Conservation (phyloP, 2,113 vertebrate genomes). For the Murina feae region DNA sequence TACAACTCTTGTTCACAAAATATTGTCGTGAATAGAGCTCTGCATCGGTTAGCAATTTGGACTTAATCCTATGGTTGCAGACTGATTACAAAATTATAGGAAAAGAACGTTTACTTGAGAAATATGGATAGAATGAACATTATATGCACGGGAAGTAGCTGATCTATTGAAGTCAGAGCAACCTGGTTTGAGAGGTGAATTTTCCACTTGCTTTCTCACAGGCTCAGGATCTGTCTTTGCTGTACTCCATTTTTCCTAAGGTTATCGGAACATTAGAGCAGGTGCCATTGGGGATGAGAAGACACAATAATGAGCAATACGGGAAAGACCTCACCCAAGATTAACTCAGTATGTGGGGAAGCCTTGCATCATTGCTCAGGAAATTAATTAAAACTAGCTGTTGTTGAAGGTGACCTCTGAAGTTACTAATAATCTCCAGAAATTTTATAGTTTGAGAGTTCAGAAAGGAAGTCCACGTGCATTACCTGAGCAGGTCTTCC, state of each 20-base stretch:
- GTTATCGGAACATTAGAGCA: neutral
- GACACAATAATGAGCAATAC: conserved; percentile 19
- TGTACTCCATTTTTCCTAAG: neutral
- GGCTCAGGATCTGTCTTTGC: neutral
- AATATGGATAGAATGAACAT: neutral
- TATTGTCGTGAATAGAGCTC: neutral
- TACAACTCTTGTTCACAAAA: conserved; percentile 8
- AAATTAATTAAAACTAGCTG: conserved; percentile 61
- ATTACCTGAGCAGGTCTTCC: neutral
- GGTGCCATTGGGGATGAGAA: neutral
- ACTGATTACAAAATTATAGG: conserved; percentile 45
- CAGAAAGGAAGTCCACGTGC: neutral
- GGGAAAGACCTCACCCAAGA: conserved; percentile 13
- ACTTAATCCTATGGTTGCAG: conserved; percentile 47
- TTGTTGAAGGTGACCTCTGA: conserved; percentile 47
- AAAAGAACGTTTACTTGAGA: conserved; percentile 8
- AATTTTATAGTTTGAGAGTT: conserved; percentile 20
- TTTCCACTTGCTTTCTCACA: neutral
- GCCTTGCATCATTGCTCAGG: conserved; percentile 16
- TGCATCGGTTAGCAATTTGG: conserved; percentile 41
- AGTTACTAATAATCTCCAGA: conserved; percentile 27
- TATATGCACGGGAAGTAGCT: neutral
- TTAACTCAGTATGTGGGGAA: neutral
- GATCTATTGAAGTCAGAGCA: neutral
- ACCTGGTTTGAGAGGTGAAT: neutral